Evolutionary conservation across 2,113 vertebrate species (phyloP), one percentile per base, ranked within the genome.

Genomic region (Pterocles orientalis): DNA sequence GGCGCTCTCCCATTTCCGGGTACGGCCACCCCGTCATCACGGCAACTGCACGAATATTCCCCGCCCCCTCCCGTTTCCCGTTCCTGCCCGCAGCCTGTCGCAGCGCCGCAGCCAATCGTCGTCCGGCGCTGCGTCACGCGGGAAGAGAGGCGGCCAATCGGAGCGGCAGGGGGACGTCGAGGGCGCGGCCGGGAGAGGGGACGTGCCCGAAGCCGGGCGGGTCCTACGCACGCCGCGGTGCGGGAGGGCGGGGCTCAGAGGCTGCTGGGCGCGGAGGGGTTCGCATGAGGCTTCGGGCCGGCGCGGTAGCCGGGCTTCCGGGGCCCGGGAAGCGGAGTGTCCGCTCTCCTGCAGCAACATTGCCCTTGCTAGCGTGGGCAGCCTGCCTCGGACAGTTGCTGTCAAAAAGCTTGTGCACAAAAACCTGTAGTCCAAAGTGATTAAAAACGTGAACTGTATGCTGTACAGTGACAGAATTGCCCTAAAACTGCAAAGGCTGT

Each of bases 241-340:
- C 36, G 36, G 36, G 28, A 25, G 39, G 6, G 9, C 51, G 25
- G 8, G 51, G 25, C 51, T 11, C 12, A 18, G 45, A 45, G 51
- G 50, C 25, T 2, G 36, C 9, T 26, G 43, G 53, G 54, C 2
- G 16, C 3, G 24, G 53, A 1, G 12, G 24, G 24, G 45, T 45
- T 4, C 9, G 3, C 6, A 4, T 39, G 9, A 4, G 34, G 26
- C 1, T 3, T 9, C 1, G 1, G 3, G 6, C 2, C 1, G 17
- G 36, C 4, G 6, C 0, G 3, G 2, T 1, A 7, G 36, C 18
- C 1, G 7, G 4, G n/a, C 5, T 29, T 2, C 18, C 3, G 6
- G 10, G 29, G 17, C 3, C 21, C 9, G 1, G 20, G 14, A 3
- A 2, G 31, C 1, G 7, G 10, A 4, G 2, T 2, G 15, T 2